Evolutionary conservation across 2,888 invertebrate species (phyloP).

Genomic region (Coenonympha glycerion): DNA sequence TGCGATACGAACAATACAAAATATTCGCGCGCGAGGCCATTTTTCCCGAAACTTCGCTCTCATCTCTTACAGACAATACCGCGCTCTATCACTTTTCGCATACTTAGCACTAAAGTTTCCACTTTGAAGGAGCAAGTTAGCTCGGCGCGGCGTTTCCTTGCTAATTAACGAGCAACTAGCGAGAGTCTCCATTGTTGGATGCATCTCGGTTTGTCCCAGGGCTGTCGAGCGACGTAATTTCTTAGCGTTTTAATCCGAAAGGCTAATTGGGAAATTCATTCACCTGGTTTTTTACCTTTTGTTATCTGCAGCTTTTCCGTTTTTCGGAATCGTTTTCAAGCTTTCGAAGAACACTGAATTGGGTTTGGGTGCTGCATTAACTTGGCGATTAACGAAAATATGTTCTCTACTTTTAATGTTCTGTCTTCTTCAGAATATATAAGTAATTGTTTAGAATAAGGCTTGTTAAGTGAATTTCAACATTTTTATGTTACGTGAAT

Average conservation of each 20-base stretch:
- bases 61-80: conserved; percentile 22
- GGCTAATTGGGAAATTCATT: neutral
- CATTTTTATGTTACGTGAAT: too few relatives aligned
- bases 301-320: neutral
- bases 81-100: conserved; percentile 43
- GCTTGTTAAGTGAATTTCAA: too few relatives aligned
- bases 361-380: neutral
- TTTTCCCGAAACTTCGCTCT: conserved; percentile 11
- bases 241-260: neutral
- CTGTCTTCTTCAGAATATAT: too few relatives aligned
- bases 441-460: too few relatives aligned
- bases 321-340: neutral
- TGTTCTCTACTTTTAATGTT: neutral
- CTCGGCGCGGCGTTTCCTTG: conserved; percentile 44
- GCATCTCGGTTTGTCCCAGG: conserved; percentile 32
- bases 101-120: conserved; percentile 46
- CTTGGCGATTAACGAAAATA: neutral
- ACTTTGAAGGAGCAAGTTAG: conserved; percentile 39
- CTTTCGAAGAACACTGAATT: neutral
- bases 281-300: neutral
- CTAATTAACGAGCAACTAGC: conserved; percentile 51
- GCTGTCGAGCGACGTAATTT: conserved; percentile 8
- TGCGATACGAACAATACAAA: neutral
- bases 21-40: neutral
- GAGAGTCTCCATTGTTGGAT: conserved; percentile 46